phyloP scores from a whole-genome alignment of 2,797 vertebrate species.

The Allobates femoralis region DNA sequence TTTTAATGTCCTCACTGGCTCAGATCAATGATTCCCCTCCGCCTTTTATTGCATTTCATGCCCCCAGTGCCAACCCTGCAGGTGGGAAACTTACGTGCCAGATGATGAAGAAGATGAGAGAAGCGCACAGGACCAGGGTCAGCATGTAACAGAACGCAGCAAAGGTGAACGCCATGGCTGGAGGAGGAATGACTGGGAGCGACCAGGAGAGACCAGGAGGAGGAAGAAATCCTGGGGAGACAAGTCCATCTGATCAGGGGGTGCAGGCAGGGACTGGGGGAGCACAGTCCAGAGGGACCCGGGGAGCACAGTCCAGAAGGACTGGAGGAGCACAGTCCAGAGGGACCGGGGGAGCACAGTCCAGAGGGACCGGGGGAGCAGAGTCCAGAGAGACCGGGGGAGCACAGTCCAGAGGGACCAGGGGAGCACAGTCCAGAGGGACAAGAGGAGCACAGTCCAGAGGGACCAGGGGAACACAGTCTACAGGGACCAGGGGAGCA shows the following conservation, averaged over 20 bases:
- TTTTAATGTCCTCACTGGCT: not conserved
- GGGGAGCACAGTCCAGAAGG: not conserved
- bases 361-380: not conserved
- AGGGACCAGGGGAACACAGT: not conserved
- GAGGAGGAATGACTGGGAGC: not conserved
- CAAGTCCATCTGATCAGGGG: not conserved
- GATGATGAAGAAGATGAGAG: constrained; percentile 79
- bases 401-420: no score
- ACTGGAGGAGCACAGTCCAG: not conserved
- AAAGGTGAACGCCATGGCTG: constrained; percentile 75
- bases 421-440: not conserved
- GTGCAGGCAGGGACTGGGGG: not conserved
- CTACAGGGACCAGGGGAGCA: not conserved
- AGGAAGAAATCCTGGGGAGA: not conserved
- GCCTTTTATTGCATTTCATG: not conserved
- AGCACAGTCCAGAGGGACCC: no score
- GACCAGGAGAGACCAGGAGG: no score
- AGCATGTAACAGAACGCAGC: constrained; percentile 79
- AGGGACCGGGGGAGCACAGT: not conserved
- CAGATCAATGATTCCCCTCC: not conserved
- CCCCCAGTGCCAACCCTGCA: not conserved
- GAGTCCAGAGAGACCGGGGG: not conserved
- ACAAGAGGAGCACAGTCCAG: no score
- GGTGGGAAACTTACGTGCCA: constrained; percentile 74
- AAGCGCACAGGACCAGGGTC: constrained; percentile 77